Evolutionary conservation across 1,140 invertebrate genomes (phyloP), one percentile per base, ranked within the genome.

Genomic region (Adelges cooleyi): DNA sequence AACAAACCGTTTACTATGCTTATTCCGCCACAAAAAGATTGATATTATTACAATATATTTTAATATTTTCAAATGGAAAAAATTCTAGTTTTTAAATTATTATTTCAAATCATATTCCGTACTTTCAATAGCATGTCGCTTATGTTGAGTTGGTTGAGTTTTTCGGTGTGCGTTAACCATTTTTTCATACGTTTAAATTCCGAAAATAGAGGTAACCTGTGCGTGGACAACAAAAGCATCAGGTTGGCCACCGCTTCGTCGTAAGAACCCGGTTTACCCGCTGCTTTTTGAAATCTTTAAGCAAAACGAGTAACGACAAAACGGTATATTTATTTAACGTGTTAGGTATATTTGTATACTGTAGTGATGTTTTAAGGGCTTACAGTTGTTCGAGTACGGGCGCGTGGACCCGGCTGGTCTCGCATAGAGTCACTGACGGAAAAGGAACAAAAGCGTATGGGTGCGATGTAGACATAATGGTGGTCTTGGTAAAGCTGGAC

Each of bases 351-450:
- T 17, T 50, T 13, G 13, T 13, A 38, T 13, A 25, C n/a, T n/a
- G n/a, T n/a, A n/a, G n/a, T n/a, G 9, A 2, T 2, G 5, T 17
- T 27, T 9, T n/a, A n/a, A n/a, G n/a, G n/a, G n/a, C 65, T 54
- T 17, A 66, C 65, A 66, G 18, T 15, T 52, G 33, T 46, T 53
- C 13, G 2, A 68, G 67, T 42, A 67, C 67, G 8, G 50, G 38
- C 68, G 62, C 68, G 29, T 69, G 66, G 10, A 73, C 72, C 11
- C 71, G 65, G 62, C 73, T 71, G 23, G 65, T 49, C 51, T 69
- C 70, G 46, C 72, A 73, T 3, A 73, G 67, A 1, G 71, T 73
- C 18, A 73, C 67, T 1, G 69, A 68, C 22, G 72, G 72, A 49
- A 72, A 73, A 6, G 71, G 67, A 3, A 73, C 23, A 17, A 71